Evolutionary conservation across 2,888 invertebrate genomes (phyloP).

Genomic region (Bursaphelenchus okinawaensis): DNA sequence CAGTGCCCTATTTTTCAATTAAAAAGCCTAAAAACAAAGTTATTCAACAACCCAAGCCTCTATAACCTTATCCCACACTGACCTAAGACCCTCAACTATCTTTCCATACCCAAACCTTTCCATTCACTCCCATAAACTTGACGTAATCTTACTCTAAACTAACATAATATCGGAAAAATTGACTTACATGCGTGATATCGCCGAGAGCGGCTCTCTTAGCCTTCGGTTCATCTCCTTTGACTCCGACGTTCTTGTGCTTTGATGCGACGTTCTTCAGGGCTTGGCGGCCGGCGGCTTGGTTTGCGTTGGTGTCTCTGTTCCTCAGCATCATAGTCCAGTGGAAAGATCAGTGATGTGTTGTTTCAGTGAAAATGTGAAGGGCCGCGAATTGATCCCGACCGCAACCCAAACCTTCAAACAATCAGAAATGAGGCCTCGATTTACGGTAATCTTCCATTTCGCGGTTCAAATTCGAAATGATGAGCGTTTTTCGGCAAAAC

Average conservation of each 20-base stretch:
- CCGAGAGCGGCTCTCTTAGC: constrained; percentile 15
- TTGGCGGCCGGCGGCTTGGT: constrained; percentile 9
- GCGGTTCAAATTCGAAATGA: too few relatives aligned
- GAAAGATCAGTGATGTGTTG: neutral
- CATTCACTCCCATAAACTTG: too few relatives aligned
- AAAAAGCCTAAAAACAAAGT: too few relatives aligned
- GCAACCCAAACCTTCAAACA: neutral
- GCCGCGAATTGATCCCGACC: neutral
- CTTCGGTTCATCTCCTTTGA: constrained; percentile 2
- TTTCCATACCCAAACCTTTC: too few relatives aligned
- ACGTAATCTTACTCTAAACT: too few relatives aligned
- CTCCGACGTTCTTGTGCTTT: neutral
- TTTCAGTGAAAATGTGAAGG: neutral
- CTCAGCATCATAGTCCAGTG: constrained; percentile 18
- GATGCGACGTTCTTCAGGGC: neutral
- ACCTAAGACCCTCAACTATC: too few relatives aligned
- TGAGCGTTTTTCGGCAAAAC: too few relatives aligned
- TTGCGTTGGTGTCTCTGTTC: constrained; percentile 12
- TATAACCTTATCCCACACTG: too few relatives aligned
- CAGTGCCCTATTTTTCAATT: too few relatives aligned
- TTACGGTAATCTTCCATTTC: too few relatives aligned
- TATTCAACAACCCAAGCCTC: too few relatives aligned
- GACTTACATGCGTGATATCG: constrained; percentile 13
- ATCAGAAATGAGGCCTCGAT: too few relatives aligned
- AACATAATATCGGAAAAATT: neutral